Evolutionary conservation across 35 echinoderm and acorn worm genomes (phyloP), one percentile per base, ranked within the genome.

Genomic region (Chiridota heheva): DNA sequence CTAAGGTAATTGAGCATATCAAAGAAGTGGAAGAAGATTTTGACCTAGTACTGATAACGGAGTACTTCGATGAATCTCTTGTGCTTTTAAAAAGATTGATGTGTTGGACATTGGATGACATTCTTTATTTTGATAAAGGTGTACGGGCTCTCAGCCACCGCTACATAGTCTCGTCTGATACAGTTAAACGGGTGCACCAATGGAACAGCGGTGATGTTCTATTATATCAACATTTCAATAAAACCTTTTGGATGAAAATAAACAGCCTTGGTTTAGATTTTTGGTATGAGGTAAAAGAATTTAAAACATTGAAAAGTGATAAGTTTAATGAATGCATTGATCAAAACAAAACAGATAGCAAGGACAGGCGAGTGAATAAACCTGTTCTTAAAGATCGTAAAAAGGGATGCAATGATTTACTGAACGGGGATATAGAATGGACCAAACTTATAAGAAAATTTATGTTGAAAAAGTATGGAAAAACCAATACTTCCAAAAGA

Each of bases 61-160:
- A 94, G 10, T 94, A 89, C 32, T 94, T 59, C n/a, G 86, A 88
- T 37, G 85, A 94, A 73, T 94, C 91, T 5, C 43, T 94, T 2
- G 10, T 94, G 1, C 60, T 94, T 24, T 64, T 94, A 7, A 77
- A 70, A 42, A 71, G 69, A 27, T 26, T 84, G 22, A 53, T 88
- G 18, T 89, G 91, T 73, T 94, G 91, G 91, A 66, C 77, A 20
- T 89, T 83, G 15, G 79, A 94, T 31, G 85, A 94, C 53, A 94
- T 94, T 2, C n/a, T 94, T 25, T 94, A 94, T 63, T 16, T 88
- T 33, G 61, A 85, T 2, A 84, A 63, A 36, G 79, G 70, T 0
- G 81, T 94, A 3, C 58, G 85, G 20, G 73, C 45, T 13, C 4
- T 37, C 0, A 62, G 36, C 18, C 58, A 67, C 4, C n/a, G n/a